These are phyloP conservation scores for Dynastes hyllus DNA, from an alignment of 2,888 invertebrate genomes.

Conservation along the genomic window DNA sequence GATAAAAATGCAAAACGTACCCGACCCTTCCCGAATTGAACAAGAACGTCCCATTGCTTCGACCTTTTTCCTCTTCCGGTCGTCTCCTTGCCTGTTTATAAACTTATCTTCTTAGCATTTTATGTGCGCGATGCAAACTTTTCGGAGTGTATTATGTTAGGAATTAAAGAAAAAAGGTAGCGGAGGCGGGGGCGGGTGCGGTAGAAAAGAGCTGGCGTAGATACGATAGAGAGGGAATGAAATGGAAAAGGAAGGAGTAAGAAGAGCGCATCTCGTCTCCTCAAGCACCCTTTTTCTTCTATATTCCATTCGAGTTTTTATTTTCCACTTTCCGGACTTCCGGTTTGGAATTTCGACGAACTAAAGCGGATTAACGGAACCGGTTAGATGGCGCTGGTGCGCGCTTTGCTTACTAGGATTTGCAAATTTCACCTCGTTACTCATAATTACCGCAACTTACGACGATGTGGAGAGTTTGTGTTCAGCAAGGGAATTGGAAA, in stretches of 20 bases:
- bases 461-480: conserved; percentile 10
- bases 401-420: conserved; percentile 1
- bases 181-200: neutral
- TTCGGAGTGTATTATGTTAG: conserved; percentile 36
- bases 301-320: conserved; percentile 41
- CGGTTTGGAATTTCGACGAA: conserved; percentile 41
- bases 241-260: neutral
- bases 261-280: conserved; percentile 4
- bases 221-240: conserved; percentile 9
- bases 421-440: conserved; percentile 36
- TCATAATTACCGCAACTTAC: conserved; percentile 30
- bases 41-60: conserved; percentile 37
- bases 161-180: conserved; percentile 33
- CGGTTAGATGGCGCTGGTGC: conserved; percentile 23
- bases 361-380: conserved; percentile 22
- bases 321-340: conserved; percentile 38
- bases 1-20: conserved; percentile 49
- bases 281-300: neutral
- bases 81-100: conserved; percentile 34
- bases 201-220: conserved; percentile 1
- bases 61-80: conserved; percentile 9
- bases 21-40: conserved; percentile 32
- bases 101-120: conserved; percentile 49
- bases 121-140: conserved; percentile 43
- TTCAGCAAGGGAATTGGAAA: neutral